These are phyloP conservation scores for Pluvialis apricaria DNA, from an alignment of 2,113 vertebrate species.

Conservation along the genomic window DNA sequence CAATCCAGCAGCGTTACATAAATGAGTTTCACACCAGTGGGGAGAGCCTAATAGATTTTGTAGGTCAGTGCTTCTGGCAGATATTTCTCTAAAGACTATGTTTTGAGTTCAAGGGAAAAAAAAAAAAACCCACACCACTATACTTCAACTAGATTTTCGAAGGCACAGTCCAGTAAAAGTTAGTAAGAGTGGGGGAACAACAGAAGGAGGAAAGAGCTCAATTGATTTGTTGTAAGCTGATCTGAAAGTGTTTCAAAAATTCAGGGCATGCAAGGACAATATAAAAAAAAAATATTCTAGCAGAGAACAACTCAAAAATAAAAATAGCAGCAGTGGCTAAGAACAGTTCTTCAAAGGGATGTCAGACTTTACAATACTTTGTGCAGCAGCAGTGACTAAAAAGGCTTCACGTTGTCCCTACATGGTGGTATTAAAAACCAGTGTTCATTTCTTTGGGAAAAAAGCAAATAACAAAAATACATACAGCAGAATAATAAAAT, in stretches of 20 bases:
- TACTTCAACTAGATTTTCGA: not conserved
- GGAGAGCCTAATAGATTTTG: slow-evolving; percentile 45
- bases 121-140: too few relatives aligned
- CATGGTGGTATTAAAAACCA: not conserved
- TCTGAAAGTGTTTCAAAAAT: slow-evolving; percentile 20
- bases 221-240: slow-evolving; percentile 22
- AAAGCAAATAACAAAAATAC: not conserved
- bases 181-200: not conserved
- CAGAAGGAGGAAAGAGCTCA: not conserved
- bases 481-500: not conserved
- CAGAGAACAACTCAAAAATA: slow-evolving; percentile 38
- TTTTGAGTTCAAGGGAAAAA: not conserved
- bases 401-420: not conserved
- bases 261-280: not conserved
- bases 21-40: not conserved
- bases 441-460: not conserved
- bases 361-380: slow-evolving; percentile 41
- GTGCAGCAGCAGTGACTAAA: not conserved
- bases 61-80: slow-evolving; percentile 34
- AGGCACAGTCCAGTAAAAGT: not conserved
- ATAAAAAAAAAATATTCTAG: not conserved
- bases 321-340: slow-evolving; percentile 51
- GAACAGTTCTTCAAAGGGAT: slow-evolving; percentile 58
- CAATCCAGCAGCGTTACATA: not conserved
- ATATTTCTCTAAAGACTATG: slow-evolving; percentile 23